Base-by-base conservation (phyloP, 2,888 invertebrate genomes). In the Callinectes sapidus region DNA sequence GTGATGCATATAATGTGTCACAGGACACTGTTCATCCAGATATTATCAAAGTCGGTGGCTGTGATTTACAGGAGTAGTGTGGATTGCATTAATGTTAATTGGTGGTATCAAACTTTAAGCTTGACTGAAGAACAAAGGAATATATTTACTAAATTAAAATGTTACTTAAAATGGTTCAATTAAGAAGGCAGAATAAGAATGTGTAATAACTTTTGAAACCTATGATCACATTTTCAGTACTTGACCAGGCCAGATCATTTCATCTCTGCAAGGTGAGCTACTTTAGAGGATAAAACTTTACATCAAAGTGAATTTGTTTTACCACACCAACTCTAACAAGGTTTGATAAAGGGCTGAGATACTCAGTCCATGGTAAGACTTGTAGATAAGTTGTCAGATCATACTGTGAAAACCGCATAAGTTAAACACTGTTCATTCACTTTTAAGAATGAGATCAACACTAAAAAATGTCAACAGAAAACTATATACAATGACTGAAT, bases 401-500 rank as follows among this genome's bases (percentile, higher is more conserved):
- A 48, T 87, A 91, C n/a, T n/a, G 32, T 87, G 42, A 66, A 66
- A 86, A 91, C 66, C 66, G 61, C 91, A 91, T 71, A 39, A n/a
- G 66, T 42, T 91, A 86, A 66, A 91, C 13, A 14, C 28, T 81
- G 32, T 35, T 81, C 81, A 81, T 81, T 35, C 81, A 81, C 10
- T 77, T 55, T 71, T 66, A 92, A 92, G 81, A 92, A 81, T 92
- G 92, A 92, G 92, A 92, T 92, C 92, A 92, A 89, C 54, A 91
- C 85, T 66, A 87, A 71, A 92, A 71, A 42, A 88, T 91, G 81
- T 92, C 39, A 66, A 89, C 55, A 81, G 85, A 28, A 86, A 85
- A 85, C 54, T 42, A 42, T 89, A 42, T 55, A 86, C 28, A 39
- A 39, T 66, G 85, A 88, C 28, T 91, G 66, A 86, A 88, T 88